These are phyloP conservation scores for Catagonus wagneri DNA, from an alignment of 2,113 vertebrate species.

Conservation along the genomic window DNA sequence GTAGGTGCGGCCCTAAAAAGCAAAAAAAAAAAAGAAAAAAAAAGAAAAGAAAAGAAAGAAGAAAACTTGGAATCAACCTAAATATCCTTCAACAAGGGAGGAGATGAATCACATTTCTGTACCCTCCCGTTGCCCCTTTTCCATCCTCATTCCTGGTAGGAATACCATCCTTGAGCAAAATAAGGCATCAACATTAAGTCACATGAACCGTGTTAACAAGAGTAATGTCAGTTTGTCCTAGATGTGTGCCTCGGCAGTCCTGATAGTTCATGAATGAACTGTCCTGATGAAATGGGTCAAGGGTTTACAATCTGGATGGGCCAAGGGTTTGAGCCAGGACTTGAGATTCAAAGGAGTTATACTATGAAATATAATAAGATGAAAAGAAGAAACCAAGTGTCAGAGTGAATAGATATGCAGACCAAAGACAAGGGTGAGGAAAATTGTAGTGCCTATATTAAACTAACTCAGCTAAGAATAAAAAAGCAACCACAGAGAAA, in stretches of 20 bases:
- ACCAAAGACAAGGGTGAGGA: neutral
- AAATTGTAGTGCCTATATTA: neutral
- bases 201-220: neutral
- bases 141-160: neutral
- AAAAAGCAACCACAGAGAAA: neutral
- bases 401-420: neutral
- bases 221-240: neutral
- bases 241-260: neutral
- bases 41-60: too few species aligned
- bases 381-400: neutral
- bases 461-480: neutral
- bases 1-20: too few species aligned
- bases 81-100: neutral
- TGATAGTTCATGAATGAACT: neutral
- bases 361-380: neutral
- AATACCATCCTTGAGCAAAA: neutral
- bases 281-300: neutral
- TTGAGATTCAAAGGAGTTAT: neutral
- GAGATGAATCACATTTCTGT: neutral
- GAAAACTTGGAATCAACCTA: neutral
- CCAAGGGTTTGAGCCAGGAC: neutral
- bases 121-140: neutral
- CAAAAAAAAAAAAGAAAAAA: too few species aligned
- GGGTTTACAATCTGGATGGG: neutral
- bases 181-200: neutral